Base-by-base conservation (phyloP, 1,140 invertebrate species). In the Papilio glaucus region DNA sequence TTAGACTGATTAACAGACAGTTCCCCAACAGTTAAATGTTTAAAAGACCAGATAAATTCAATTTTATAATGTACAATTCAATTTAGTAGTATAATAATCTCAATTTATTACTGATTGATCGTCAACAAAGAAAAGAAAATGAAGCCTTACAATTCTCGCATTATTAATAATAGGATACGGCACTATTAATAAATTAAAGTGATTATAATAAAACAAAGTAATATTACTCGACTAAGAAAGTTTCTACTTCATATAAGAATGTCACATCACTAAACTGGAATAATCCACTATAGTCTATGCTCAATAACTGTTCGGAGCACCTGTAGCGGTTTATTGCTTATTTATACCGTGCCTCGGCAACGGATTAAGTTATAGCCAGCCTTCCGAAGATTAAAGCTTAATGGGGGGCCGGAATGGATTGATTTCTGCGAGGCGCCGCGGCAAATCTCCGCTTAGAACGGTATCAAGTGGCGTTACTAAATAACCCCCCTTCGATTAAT, bases 301-400 rank as follows among this genome's bases (percentile, higher is more conserved):
- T 71, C 80, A 77, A 84, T 82, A 83, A 83, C 82, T 78, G 77
- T 82, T 72, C 61, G 73, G 76, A 80, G 85, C 84, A 89, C 88
- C 88, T 89, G 88, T 87, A 87, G 81, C 85, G 83, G 85, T 88
- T 89, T 90, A 89, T 91, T 87, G 84, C 83, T 90, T 89, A 90
- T 91, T 90, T 89, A 89, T 88, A 85, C 85, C 83, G 85, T 79
- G 84, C 84, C 87, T 88, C 82, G 85, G 88, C 79, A 85, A 75
- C 42, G 85, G 88, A 92, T 90, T 92, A 92, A 92, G 90, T 92
- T 92, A 92, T 90, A 87, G 86, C 90, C 87, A 85, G 85, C 85
- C 81, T 84, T 18, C 80, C 85, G 84, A 87, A 90, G 87, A 92
- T 90, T 90, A 91, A 90, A 90, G 79, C 86, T 88, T 90, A 90